A percentile compares a stretch with the other conserved stretches of the same genome.
These are phyloP conservation scores for Psittacula cyanocephala DNA, from an alignment of 2,113 vertebrate genomes.

Conservation along the genomic window DNA sequence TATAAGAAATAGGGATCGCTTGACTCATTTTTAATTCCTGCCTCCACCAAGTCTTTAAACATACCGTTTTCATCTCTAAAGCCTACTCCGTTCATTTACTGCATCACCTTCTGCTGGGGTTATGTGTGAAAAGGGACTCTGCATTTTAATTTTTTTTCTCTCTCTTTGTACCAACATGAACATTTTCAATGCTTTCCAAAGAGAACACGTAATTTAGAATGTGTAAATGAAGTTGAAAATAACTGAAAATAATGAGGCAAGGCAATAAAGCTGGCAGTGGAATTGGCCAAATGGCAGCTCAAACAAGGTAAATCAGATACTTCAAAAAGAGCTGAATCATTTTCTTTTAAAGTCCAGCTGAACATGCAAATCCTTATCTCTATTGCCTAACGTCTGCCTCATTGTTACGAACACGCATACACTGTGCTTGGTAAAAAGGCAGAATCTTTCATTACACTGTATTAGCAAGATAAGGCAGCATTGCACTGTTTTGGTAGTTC, in stretches of 20 bases:
- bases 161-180: background rate
- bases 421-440: background rate
- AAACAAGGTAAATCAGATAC: background rate
- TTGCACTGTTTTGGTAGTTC: background rate
- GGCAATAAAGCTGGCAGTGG: background rate
- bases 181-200: background rate
- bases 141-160: background rate
- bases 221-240: background rate
- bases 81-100: background rate
- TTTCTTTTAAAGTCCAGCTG: background rate
- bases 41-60: background rate
- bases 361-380: background rate
- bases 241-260: background rate
- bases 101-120: background rate
- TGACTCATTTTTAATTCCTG: conserved; percentile 16
- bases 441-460: background rate
- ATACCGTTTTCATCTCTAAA: background rate
- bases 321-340: background rate
- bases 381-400: background rate
- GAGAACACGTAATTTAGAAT: background rate
- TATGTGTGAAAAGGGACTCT: background rate
- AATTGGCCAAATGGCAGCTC: background rate
- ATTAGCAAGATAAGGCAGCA: background rate
- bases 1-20: background rate
- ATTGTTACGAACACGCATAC: background rate